Conservation (phyloP, 2,888 invertebrate genomes). For the Glyphotaelius pellucidus region DNA sequence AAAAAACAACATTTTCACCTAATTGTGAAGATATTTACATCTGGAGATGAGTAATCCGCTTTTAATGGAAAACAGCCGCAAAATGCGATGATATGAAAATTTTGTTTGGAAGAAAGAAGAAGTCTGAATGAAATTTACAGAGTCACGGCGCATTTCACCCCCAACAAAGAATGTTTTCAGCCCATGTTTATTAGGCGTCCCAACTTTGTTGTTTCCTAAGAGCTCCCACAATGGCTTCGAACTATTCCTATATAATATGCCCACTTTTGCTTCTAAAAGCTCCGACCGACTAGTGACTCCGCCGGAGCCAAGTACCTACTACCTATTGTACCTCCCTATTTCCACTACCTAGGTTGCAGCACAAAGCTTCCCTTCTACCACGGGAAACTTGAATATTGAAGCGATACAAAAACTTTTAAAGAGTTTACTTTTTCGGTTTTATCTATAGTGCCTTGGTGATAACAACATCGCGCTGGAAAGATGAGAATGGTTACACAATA, state of each 20-base stretch:
- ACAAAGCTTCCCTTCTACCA: neutral
- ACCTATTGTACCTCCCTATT: neutral
- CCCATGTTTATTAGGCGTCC: constrained; percentile 49
- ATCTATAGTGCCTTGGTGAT: neutral
- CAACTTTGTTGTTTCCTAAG: constrained; percentile 55
- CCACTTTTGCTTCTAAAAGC: constrained; percentile 51
- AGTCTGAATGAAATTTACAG: constrained; percentile 37
- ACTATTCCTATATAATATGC: constrained; percentile 54
- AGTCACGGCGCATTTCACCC: constrained; percentile 45
- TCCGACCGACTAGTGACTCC: neutral
- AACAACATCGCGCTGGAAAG: neutral
- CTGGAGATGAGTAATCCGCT: constrained; percentile 26
- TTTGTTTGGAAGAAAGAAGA: constrained; percentile 30
- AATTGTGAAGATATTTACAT: constrained; percentile 20
- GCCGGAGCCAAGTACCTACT: neutral
- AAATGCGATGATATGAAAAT: constrained; percentile 37
- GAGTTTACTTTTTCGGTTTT: constrained; percentile 23
- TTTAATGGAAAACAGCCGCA: constrained; percentile 33
- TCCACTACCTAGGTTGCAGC: neutral
- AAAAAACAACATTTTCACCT: neutral
- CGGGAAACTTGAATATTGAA: neutral
- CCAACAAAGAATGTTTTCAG: constrained; percentile 46
- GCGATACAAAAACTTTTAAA: constrained; percentile 7
- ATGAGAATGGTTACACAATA: neutral
- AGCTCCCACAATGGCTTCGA: constrained; percentile 51